A percentile compares a stretch with the other conserved stretches of the same genome.
Conservation (phyloP, 2,113 vertebrate species). For the Machaerirhynchus nigripectus region DNA sequence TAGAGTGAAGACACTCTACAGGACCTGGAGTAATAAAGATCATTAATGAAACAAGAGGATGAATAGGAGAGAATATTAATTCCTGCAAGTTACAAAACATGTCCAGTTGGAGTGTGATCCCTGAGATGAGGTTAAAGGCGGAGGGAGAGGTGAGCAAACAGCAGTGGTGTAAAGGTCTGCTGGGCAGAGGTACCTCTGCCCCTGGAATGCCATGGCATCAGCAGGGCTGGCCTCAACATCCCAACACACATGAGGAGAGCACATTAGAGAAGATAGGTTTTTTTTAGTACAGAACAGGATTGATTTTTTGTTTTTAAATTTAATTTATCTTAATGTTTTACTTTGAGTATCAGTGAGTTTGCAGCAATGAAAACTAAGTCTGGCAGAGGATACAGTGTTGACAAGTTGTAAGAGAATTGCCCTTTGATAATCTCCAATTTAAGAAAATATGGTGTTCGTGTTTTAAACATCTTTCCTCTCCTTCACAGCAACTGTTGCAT, state of each 20-base stretch:
- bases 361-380: not conserved
- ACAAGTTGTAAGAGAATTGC: not conserved
- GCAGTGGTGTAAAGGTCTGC: conserved; percentile 22
- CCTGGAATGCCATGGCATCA: not conserved
- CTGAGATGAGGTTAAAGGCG: not conserved
- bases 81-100: not conserved
- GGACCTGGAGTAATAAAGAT: not conserved
- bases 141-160: conserved; percentile 20
- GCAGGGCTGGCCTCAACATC: fast-evolving
- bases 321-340: not conserved
- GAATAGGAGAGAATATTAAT: not conserved
- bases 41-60: not conserved
- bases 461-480: not conserved
- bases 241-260: fast-evolving
- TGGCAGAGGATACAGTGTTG: not conserved
- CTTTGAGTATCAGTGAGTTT: not conserved
- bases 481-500: not conserved
- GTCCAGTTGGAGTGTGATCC: not conserved
- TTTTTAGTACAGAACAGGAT: not conserved
- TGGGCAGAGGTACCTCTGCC: not conserved
- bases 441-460: not conserved
- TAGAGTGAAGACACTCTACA: not conserved
- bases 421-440: not conserved
- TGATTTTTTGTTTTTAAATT: not conserved
- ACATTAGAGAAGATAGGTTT: fast-evolving